These are phyloP conservation scores for Nemotelus pantherinus DNA, from an alignment of 2,888 invertebrate genomes.

Conservation along the genomic window DNA sequence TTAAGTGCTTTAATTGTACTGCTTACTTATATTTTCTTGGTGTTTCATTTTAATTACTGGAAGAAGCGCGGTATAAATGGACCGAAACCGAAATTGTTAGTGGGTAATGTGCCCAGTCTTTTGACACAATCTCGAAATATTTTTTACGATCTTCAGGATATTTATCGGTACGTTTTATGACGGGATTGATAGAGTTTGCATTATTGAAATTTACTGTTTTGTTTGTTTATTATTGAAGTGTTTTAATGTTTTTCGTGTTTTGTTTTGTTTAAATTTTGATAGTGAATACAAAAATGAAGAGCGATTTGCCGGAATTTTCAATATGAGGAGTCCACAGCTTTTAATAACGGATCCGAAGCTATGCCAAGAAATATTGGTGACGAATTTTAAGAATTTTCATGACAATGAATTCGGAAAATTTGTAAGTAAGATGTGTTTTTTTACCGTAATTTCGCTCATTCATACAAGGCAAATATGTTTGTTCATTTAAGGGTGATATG, in stretches of 20 bases:
- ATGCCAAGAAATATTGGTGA: slow-evolving; percentile 59
- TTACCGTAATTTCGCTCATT: neutral
- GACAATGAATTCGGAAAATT: slow-evolving; percentile 52
- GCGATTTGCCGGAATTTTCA: slow-evolving; percentile 63
- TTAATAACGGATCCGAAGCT: slow-evolving; percentile 60
- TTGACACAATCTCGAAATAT: slow-evolving; percentile 56
- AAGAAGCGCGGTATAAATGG: slow-evolving; percentile 60
- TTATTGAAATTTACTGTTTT: neutral
- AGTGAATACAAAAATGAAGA: slow-evolving; percentile 57
- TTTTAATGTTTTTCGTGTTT: neutral
- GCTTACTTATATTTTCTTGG: slow-evolving; percentile 56
- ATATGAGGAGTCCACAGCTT: slow-evolving; percentile 59
- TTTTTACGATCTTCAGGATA: slow-evolving; percentile 59
- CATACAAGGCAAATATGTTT: neutral
- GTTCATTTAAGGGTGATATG: neutral
- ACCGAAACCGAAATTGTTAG: slow-evolving; percentile 58
- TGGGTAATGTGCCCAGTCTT: slow-evolving; percentile 61
- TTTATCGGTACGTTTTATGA: slow-evolving; percentile 60
- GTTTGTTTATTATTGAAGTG: neutral
- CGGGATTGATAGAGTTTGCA: neutral
- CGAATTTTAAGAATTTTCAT: slow-evolving; percentile 63
- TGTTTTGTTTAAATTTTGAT: neutral
- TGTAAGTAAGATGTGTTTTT: neutral
- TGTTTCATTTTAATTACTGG: slow-evolving; percentile 63
- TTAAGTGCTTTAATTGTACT: neutral